These are phyloP conservation scores for Hirundichthys speculiger DNA, from an alignment of 2,113 vertebrate genomes.

Conservation along the genomic window DNA sequence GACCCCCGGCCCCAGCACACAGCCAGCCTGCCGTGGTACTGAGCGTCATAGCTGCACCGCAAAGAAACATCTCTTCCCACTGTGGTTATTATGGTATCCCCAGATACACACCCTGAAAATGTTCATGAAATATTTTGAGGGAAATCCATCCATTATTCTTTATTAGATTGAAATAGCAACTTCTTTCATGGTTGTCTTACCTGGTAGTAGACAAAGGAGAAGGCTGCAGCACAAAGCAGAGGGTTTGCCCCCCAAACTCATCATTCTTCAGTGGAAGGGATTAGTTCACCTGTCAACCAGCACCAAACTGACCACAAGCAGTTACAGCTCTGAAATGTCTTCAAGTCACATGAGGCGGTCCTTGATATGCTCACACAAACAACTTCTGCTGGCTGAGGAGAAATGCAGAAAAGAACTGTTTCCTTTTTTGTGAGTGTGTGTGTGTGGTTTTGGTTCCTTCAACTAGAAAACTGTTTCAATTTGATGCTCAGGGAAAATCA, in stretches of 20 bases:
- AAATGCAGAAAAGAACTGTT: constrained; percentile 53
- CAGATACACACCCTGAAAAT: constrained; percentile 38
- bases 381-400: constrained; percentile 58
- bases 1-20: constrained; percentile 71
- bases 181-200: constrained; percentile 41
- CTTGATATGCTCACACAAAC: constrained; percentile 59
- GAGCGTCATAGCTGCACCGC: constrained; percentile 61
- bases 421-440: constrained; percentile 71
- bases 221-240: constrained; percentile 15
- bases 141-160: neutral
- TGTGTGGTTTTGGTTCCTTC: constrained; percentile 78
- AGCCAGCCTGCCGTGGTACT: constrained; percentile 48
- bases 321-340: constrained; percentile 54
- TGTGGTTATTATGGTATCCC: constrained; percentile 25
- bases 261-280: constrained; percentile 30
- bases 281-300: constrained; percentile 24
- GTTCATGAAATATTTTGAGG: neutral
- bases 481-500: constrained; percentile 43
- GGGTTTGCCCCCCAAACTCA: neutral
- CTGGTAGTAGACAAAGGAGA: constrained; percentile 42
- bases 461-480: constrained; percentile 33
- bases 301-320: constrained; percentile 31
- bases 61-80: constrained; percentile 66
- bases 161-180: neutral
- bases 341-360: constrained; percentile 64